phyloP scores from a whole-genome alignment of 2,113 vertebrate species.

The Sander vitreus region DNA sequence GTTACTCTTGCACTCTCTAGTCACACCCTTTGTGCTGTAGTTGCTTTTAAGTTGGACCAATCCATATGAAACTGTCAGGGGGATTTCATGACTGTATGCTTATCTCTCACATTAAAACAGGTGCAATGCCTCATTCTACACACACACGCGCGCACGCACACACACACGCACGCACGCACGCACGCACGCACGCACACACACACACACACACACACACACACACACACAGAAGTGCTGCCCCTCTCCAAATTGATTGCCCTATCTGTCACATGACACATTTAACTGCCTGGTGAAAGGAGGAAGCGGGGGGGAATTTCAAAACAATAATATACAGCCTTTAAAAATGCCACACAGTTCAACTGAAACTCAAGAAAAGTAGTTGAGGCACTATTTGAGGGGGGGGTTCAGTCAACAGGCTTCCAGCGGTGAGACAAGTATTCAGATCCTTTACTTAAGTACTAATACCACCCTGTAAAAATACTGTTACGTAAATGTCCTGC shows the following conservation, averaged over 20 bases:
- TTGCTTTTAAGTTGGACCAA: conserved; percentile 3
- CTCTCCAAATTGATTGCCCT: conserved; percentile 1
- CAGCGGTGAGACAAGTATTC: not conserved
- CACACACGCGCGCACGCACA: not conserved
- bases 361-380: conserved; percentile 23
- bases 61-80: conserved; percentile 22
- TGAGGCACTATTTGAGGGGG: not conserved
- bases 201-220: not conserved
- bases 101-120: not conserved
- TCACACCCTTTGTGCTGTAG: not conserved
- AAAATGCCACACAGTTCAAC: not conserved
- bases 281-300: conserved; percentile 38
- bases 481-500: too few species aligned
- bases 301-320: conserved; percentile 7
- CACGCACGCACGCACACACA: not conserved
- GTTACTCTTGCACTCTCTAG: not conserved
- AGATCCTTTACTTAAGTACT: too few species aligned
- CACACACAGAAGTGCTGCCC: not conserved
- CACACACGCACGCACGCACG: not conserved
- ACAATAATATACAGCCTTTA: not conserved
- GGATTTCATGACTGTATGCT: not conserved
- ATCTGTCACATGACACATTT: conserved; percentile 13
- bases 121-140: not conserved
- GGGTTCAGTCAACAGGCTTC: not conserved
- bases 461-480: too few species aligned